These are phyloP conservation scores for Chalcis sispes DNA, from an alignment of 2,888 invertebrate species.

Conservation along the genomic window DNA sequence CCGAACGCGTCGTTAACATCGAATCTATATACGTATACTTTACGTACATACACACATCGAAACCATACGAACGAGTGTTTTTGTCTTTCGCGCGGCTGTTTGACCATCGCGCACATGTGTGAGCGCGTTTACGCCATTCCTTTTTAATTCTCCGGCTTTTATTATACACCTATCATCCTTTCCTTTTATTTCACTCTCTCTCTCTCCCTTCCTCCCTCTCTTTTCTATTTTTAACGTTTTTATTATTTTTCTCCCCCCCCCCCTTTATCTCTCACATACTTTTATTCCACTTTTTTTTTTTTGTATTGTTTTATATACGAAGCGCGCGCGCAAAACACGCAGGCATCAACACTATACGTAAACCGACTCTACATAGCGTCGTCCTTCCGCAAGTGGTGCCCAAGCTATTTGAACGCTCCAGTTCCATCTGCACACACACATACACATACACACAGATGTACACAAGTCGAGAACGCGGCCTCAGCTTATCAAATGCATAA, in stretches of 20 bases:
- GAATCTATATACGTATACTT: too few relatives aligned
- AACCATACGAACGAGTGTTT: conserved; percentile 7
- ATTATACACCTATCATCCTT: not conserved
- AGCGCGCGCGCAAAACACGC: too few relatives aligned
- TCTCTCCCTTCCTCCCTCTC: not conserved
- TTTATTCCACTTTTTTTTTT: too few relatives aligned
- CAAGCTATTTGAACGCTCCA: conserved; percentile 73
- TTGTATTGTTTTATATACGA: too few relatives aligned
- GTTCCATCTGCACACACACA: conserved; percentile 64
- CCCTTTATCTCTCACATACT: too few relatives aligned
- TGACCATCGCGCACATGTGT: conserved; percentile 3
- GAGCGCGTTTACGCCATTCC: not conserved
- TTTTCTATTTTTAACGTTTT: conserved; percentile 6
- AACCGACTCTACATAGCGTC: too few relatives aligned
- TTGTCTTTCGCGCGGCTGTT: conserved; percentile 22
- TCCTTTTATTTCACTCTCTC: not conserved
- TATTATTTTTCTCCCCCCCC: conserved; percentile 29
- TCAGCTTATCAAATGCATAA: conserved; percentile 72
- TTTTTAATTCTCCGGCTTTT: too few relatives aligned
- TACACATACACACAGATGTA: too few relatives aligned
- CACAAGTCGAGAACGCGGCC: conserved; percentile 42
- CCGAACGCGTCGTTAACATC: too few relatives aligned
- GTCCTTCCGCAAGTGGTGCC: too few relatives aligned
- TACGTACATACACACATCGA: too few relatives aligned
- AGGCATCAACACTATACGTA: too few relatives aligned